A percentile compares a stretch with the other conserved stretches of the same genome.
phyloP scores from a whole-genome alignment of 2,888 invertebrate species.

The Ecdyonurus torrentis region DNA sequence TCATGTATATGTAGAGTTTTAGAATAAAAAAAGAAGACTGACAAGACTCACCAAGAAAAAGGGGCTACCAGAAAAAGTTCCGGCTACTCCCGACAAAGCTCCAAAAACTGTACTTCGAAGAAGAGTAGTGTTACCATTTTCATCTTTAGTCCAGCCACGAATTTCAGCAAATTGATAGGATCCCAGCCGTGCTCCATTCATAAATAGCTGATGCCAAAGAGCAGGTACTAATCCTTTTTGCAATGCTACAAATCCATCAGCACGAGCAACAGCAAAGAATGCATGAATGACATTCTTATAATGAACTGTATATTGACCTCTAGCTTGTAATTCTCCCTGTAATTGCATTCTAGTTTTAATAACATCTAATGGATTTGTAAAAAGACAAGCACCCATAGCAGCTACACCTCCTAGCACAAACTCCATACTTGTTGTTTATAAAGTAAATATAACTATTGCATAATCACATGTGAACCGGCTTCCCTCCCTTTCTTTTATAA shows the following conservation, averaged over 20 bases:
- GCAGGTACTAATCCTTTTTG: conserved; percentile 75
- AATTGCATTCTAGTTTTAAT: conserved; percentile 79
- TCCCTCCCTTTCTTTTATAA: too few species aligned
- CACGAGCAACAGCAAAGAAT: conserved; percentile 54
- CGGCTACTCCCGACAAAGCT: conserved; percentile 60
- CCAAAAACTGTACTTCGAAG: conserved; percentile 50
- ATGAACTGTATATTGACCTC: conserved; percentile 51
- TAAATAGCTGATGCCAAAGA: conserved; percentile 68
- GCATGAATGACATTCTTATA: conserved; percentile 68
- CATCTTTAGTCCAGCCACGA: conserved; percentile 39
- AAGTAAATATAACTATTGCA: too few species aligned
- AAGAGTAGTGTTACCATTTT: conserved; percentile 42
- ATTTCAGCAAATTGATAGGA: conserved; percentile 55
- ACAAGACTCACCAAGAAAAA: conserved; percentile 59
- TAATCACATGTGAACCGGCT: too few species aligned
- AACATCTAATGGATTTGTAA: conserved; percentile 83
- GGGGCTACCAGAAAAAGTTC: conserved; percentile 67
- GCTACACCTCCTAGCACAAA: conserved; percentile 59
- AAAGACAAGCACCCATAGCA: conserved; percentile 64
- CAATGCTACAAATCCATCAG: conserved; percentile 62
- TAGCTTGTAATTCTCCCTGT: conserved; percentile 63
- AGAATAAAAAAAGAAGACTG: too few species aligned
- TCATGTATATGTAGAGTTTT: too few species aligned
- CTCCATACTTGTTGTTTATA: conserved; percentile 48
- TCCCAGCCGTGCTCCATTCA: conserved; percentile 71